Base-by-base conservation (phyloP, 2,888 invertebrate genomes). In the Lysandra coridon region DNA sequence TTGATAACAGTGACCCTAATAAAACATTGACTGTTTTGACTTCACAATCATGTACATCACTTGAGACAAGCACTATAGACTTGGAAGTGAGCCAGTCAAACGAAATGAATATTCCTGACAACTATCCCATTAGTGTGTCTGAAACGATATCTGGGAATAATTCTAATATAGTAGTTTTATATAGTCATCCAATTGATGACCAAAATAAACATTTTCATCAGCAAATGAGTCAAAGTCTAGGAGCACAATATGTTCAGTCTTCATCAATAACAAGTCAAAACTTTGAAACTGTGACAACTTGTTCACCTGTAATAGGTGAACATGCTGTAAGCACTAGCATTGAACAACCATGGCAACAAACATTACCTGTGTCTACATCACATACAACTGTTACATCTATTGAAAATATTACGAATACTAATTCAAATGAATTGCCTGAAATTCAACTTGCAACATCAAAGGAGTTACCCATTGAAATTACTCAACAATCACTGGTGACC, bases 91-190 rank as follows among this genome's bases (percentile, higher is more conserved):
- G 62, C 7, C 78, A 64, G 14, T 90, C 95, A 82, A 96, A 95
- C 90, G 90, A 96, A 77, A 95, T 96, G 96, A 96, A 96, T 78
- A 90, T 96, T 75, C 96, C 95, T 82, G 95, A 96, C 83, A 93
- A 95, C 82, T 96, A 94, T 86, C 95, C 95, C 80, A 88, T 96
- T 62, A 96, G 95, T 90, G 95, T 94, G 37, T 90, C 94, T 81
- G 92, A 95, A 83, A 86, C 92, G 57, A 92, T 94, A 79, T 83
- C 92, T 64, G 84, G 88, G 80, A 95, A 95, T 81, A 95, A 95
- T 87, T 95, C 95, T 1, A 96, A 96, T 84, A 96, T 96, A 86
- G 96, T 96, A 17, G 96, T 96, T 76, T 93, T 96, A 30, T 96
- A 96, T 83, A 96, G 96, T 86, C 96, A 96, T 86, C 95, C 95